Conservation (phyloP, 2,113 vertebrate genomes). For the Hypomesus transpacificus region DNA sequence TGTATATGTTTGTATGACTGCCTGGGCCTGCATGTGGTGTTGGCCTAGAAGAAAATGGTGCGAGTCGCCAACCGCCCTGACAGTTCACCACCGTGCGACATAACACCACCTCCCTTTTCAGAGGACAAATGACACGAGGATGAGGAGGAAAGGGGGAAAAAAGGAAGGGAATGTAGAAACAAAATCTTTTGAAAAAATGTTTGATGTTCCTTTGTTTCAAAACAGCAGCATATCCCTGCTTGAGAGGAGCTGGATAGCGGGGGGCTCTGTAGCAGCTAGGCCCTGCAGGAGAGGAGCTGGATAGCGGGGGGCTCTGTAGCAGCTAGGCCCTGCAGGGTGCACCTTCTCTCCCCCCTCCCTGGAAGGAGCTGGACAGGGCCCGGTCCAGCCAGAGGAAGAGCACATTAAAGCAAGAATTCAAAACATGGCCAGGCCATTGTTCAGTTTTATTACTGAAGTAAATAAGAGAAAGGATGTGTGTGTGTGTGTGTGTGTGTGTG, state of each 20-base stretch:
- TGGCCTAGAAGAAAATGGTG: too few species aligned
- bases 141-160: constrained; percentile 8
- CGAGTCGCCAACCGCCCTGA: too few species aligned
- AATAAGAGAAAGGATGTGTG: constrained; percentile 31
- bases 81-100: too few species aligned
- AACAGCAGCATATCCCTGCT: constrained; percentile 54
- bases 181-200: constrained; percentile 50
- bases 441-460: constrained; percentile 44
- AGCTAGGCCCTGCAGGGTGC: constrained; percentile 32
- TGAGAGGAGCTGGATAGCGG: constrained; percentile 44
- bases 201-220: constrained; percentile 53
- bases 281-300: constrained; percentile 42
- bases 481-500: not conserved
- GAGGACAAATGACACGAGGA: not conserved
- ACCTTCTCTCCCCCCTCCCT: constrained; percentile 21
- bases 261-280: constrained; percentile 36
- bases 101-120: too few species aligned
- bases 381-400: constrained; percentile 52
- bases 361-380: constrained; percentile 25
- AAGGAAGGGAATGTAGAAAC: constrained; percentile 26
- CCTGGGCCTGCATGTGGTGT: too few species aligned
- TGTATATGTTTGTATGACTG: too few species aligned
- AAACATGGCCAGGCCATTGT: constrained; percentile 54
- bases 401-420: constrained; percentile 62
- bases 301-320: constrained; percentile 38